A percentile compares a stretch with the other conserved stretches of the same genome.
These are phyloP conservation scores for Aphidius colemani DNA, from an alignment of 2,888 invertebrate genomes.

Conservation along the genomic window DNA sequence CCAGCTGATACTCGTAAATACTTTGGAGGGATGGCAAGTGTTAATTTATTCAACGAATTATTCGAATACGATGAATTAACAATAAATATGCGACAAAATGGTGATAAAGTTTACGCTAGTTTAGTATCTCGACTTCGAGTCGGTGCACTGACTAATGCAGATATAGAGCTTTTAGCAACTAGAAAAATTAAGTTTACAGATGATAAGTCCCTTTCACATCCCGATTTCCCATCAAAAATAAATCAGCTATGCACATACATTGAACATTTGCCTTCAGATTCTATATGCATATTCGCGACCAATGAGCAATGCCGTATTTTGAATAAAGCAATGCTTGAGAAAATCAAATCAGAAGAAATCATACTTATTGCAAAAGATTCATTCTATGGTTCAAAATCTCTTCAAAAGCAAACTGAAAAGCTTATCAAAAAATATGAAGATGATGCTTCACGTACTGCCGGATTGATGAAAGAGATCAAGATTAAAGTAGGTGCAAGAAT, in stretches of 20 bases:
- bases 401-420: slow-evolving; percentile 32
- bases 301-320: slow-evolving; percentile 31
- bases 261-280: slow-evolving; percentile 13
- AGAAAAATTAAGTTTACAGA: not conserved
- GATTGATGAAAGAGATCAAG: slow-evolving; percentile 34
- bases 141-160: not conserved
- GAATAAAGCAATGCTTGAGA: slow-evolving; percentile 34
- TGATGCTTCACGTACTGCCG: slow-evolving; percentile 37
- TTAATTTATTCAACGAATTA: slow-evolving; percentile 10
- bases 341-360: slow-evolving; percentile 32
- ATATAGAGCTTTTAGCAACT: slow-evolving; percentile 2
- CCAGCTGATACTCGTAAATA: not conserved
- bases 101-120: slow-evolving; percentile 6
- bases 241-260: not conserved
- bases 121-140: slow-evolving; percentile 12
- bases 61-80: slow-evolving; percentile 21
- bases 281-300: not conserved
- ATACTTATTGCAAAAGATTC: slow-evolving; percentile 34
- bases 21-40: slow-evolving; percentile 4
- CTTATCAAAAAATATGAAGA: slow-evolving; percentile 34
- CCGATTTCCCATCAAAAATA: too few species aligned
- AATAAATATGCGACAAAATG: slow-evolving; percentile 20
- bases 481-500: slow-evolving; percentile 36
- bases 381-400: slow-evolving; percentile 31
- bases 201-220: not conserved